These are phyloP conservation scores for Heliothis virescens DNA, from an alignment of 1,140 invertebrate genomes.

Conservation along the genomic window DNA sequence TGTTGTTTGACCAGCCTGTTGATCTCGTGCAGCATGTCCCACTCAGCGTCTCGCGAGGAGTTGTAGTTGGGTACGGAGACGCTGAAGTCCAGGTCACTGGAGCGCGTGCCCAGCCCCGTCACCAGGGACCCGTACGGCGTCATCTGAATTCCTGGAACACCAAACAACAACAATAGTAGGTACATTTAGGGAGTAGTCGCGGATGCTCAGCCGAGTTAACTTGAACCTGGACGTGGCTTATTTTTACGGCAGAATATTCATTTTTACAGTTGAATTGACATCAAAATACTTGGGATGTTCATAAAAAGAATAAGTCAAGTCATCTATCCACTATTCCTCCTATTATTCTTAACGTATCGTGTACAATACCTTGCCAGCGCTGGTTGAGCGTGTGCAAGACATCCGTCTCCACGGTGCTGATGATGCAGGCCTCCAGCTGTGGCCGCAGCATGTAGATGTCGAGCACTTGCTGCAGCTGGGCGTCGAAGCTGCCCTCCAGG, in stretches of 20 bases:
- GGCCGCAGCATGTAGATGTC: not conserved
- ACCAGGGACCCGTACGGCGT: not conserved
- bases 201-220: too few species aligned
- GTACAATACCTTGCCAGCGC: conserved; percentile 1
- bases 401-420: not conserved
- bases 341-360: not conserved
- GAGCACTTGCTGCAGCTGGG: not conserved
- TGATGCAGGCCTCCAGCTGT: not conserved
- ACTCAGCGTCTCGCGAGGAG: not conserved
- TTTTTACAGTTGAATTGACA: too few species aligned
- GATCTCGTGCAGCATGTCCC: not conserved
- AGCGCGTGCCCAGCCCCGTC: not conserved
- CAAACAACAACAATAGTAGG: not conserved
- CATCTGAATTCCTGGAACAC: not conserved
- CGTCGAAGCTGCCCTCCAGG: not conserved
- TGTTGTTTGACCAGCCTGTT: not conserved
- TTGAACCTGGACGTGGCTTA: too few species aligned
- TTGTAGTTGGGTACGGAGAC: not conserved
- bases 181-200: too few species aligned
- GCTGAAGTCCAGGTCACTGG: not conserved
- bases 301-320: too few species aligned
- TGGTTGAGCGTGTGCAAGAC: not conserved
- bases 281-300: too few species aligned
- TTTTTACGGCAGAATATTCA: too few species aligned
- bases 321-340: not conserved